Evolutionary conservation across 2,888 invertebrate genomes (phyloP).

Genomic region (Patella depressa): DNA sequence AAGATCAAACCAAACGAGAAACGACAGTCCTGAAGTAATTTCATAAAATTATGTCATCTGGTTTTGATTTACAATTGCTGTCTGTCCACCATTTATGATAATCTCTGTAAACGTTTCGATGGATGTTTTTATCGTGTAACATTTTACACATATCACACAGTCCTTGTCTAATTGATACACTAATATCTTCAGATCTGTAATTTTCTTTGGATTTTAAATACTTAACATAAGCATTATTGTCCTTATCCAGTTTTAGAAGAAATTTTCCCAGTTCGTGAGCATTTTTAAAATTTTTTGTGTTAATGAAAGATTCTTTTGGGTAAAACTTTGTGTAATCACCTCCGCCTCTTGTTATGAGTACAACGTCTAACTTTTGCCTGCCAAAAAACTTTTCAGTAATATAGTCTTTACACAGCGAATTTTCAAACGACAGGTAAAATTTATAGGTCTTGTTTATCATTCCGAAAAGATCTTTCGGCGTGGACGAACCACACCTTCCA

Average conservation of each 20-base stretch:
- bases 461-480: too few relatives aligned
- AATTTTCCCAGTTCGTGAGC: slow-evolving; percentile 22
- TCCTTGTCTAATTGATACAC: slow-evolving; percentile 12
- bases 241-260: slow-evolving; percentile 1
- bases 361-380: slow-evolving; percentile 17
- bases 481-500: too few relatives aligned
- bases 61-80: not conserved
- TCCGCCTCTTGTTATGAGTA: slow-evolving; percentile 30
- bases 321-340: slow-evolving; percentile 30
- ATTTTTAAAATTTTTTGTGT: slow-evolving; percentile 17
- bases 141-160: too few relatives aligned
- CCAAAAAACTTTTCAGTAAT: slow-evolving; percentile 36
- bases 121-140: too few relatives aligned
- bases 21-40: too few relatives aligned
- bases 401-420: slow-evolving; percentile 35
- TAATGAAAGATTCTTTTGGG: slow-evolving; percentile 19
- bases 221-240: not conserved
- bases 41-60: not conserved
- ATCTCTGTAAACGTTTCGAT: not conserved
- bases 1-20: too few relatives aligned
- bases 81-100: not conserved
- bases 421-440: slow-evolving; percentile 40
- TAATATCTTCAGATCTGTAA: not conserved
- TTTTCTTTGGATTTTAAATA: slow-evolving; percentile 3
- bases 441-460: slow-evolving; percentile 19